Conservation (phyloP, 2,113 vertebrate species). For the Lepus europaeus region DNA sequence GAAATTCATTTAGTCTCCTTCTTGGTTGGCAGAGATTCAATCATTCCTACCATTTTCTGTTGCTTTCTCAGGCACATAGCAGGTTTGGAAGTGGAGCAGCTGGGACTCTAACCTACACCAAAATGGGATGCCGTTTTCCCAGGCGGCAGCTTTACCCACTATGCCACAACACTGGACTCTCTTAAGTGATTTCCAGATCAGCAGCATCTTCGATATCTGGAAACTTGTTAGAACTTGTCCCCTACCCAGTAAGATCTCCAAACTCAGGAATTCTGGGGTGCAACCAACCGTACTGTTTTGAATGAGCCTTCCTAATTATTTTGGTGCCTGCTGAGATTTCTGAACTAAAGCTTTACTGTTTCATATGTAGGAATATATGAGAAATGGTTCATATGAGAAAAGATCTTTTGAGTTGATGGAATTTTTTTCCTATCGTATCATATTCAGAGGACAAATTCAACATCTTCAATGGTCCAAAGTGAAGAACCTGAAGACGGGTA, state of each 20-base stretch:
- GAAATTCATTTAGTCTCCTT: too few relatives aligned
- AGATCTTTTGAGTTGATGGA: not conserved
- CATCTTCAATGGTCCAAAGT: not conserved
- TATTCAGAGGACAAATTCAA: not conserved
- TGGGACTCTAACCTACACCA: too few relatives aligned
- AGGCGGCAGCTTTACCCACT: too few relatives aligned
- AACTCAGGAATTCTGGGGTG: not conserved
- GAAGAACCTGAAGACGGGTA: not conserved
- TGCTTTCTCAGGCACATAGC: too few relatives aligned
- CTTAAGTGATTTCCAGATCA: not conserved
- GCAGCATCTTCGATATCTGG: not conserved
- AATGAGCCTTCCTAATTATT: not conserved
- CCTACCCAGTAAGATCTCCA: not conserved
- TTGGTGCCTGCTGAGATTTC: not conserved
- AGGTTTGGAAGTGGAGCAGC: too few relatives aligned
- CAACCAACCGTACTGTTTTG: not conserved
- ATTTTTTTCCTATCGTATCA: not conserved
- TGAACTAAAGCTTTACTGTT: not conserved
- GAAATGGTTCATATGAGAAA: not conserved
- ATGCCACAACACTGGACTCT: too few relatives aligned
- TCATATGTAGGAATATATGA: not conserved
- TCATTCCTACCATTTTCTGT: too few relatives aligned
- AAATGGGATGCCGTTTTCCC: too few relatives aligned
- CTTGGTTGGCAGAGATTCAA: too few relatives aligned
- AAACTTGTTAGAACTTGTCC: not conserved